Percentiles rank a stretch among this genome's conserved stretches.
These are phyloP conservation scores for Uropsilus gracilis DNA, from an alignment of 2,113 vertebrate species.

Conservation along the genomic window DNA sequence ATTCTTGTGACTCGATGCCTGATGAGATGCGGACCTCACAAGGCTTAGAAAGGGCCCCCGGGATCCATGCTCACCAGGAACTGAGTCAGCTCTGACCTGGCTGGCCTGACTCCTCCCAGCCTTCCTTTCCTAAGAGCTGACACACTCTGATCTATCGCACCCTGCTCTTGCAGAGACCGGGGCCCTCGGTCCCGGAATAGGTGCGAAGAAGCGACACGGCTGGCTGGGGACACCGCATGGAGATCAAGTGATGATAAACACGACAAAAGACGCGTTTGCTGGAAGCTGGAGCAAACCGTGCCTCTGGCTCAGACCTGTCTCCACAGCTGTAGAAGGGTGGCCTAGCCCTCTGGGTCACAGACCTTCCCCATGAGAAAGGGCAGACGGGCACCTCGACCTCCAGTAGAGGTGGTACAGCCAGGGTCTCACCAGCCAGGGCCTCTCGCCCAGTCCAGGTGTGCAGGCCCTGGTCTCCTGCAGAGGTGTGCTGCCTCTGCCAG, in stretches of 20 bases:
- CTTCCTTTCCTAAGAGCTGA: not conserved
- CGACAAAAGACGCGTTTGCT: not conserved
- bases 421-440: too few species aligned
- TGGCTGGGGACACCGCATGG: too few species aligned
- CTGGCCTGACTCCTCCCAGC: not conserved
- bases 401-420: too few species aligned
- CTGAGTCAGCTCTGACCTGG: not conserved
- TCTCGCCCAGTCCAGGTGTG: too few species aligned
- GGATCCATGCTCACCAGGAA: not conserved
- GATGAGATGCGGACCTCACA: not conserved
- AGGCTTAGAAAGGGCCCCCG: not conserved
- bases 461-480: too few species aligned
- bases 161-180: too few species aligned
- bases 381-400: rapidly evolving
- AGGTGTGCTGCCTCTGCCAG: too few species aligned
- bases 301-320: not conserved
- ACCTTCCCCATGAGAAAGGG: not conserved
- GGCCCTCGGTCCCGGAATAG: too few species aligned
- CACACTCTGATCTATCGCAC: not conserved
- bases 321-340: not conserved
- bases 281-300: not conserved
- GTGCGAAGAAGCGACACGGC: too few species aligned
- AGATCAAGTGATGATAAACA: too few species aligned
- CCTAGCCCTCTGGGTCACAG: not conserved
- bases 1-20: not conserved